Conservation (phyloP, 2,888 invertebrate species). For the Eudemis profundana region DNA sequence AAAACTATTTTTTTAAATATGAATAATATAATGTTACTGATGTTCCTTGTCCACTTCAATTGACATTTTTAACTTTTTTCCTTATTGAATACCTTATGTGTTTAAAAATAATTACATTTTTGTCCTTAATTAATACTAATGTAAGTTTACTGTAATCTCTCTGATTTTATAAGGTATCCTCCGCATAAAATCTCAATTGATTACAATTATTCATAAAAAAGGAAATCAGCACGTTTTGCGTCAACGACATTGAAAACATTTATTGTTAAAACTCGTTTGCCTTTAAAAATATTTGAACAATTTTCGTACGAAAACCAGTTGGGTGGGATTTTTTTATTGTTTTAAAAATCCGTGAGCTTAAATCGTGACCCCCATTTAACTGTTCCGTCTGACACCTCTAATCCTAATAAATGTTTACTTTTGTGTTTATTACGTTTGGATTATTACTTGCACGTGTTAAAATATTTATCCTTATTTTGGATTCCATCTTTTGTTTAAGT, state of each 20-base stretch:
- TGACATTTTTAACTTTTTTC: no score
- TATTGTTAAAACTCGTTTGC: conserved; percentile 44
- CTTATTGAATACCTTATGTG: no score
- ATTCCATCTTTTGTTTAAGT: background rate
- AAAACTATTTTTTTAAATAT: no score
- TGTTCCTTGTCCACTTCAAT: no score
- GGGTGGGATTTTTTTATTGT: conserved; percentile 38
- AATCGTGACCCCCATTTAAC: conserved; percentile 43
- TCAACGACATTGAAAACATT: conserved; percentile 43
- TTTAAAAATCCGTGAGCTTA: conserved; percentile 38
- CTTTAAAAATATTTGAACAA: conserved; percentile 45
- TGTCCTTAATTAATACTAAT: no score
- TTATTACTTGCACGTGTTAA: background rate
- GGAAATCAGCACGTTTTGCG: conserved; percentile 32
- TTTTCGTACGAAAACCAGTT: conserved; percentile 40
- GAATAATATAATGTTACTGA: no score
- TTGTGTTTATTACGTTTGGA: conserved; percentile 7
- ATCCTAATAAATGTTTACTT: conserved; percentile 38
- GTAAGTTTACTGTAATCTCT: no score
- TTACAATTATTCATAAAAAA: conserved; percentile 27
- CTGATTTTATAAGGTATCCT: background rate
- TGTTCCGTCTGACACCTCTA: conserved; percentile 32
- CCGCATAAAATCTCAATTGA: conserved; percentile 16
- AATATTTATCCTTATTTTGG: background rate
- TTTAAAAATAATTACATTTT: no score